A percentile compares a stretch with the other conserved stretches of the same genome.
These are phyloP conservation scores for Catocala sponsa DNA, from an alignment of 2,888 invertebrate species.

Conservation along the genomic window DNA sequence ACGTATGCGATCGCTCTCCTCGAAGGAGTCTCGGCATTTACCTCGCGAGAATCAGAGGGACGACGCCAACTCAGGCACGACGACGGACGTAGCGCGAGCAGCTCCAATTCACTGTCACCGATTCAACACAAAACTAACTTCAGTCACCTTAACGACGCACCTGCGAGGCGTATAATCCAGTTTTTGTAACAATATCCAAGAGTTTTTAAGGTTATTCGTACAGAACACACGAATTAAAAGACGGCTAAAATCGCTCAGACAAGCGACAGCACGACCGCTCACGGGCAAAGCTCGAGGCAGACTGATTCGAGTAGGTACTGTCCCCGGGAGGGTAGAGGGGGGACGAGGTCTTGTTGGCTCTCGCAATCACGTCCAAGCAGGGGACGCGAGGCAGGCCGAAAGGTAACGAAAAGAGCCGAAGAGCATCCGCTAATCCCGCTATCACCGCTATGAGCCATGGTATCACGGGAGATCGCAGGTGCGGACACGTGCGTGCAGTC, in stretches of 20 bases:
- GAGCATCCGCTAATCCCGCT: slow-evolving; percentile 73
- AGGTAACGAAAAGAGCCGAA: slow-evolving; percentile 66
- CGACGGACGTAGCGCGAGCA: slow-evolving; percentile 75
- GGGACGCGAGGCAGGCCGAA: slow-evolving; percentile 73
- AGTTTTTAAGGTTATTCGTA: slow-evolving; percentile 63
- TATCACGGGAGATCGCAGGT: slow-evolving; percentile 62
- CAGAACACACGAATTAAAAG: slow-evolving; percentile 78
- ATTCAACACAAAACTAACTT: slow-evolving; percentile 69
- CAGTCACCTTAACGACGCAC: slow-evolving; percentile 62
- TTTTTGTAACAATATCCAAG: slow-evolving; percentile 58
- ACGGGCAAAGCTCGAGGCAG: slow-evolving; percentile 68
- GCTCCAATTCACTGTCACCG: slow-evolving; percentile 78
- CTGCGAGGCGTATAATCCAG: slow-evolving; percentile 56
- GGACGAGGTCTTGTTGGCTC: slow-evolving; percentile 66
- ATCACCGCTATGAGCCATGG: slow-evolving; percentile 55
- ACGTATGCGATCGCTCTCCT: slow-evolving; percentile 77
- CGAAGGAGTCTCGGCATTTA: slow-evolving; percentile 79
- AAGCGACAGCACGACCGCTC: slow-evolving; percentile 59
- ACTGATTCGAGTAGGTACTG: slow-evolving; percentile 67
- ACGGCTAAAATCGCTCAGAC: slow-evolving; percentile 66
- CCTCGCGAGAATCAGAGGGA: slow-evolving; percentile 81
- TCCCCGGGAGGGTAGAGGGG: slow-evolving; percentile 68
- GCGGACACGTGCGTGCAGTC: slow-evolving; percentile 49
- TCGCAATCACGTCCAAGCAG: slow-evolving; percentile 72
- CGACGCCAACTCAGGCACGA: slow-evolving; percentile 81